Conservation (phyloP, 2,113 vertebrate genomes). For the Melanocharis versteri region DNA sequence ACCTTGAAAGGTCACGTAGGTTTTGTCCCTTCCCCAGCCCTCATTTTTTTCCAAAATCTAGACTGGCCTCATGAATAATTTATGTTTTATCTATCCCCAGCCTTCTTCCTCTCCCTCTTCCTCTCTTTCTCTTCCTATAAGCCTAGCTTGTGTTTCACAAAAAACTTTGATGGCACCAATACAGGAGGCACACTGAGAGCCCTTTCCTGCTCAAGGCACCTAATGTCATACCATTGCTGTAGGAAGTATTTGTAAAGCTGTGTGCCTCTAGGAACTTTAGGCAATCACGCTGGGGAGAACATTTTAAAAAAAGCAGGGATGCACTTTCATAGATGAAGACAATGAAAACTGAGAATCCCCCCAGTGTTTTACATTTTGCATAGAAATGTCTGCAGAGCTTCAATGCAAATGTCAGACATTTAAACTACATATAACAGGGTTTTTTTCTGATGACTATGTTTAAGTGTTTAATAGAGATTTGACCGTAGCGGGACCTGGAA, state of each 20-base stretch:
- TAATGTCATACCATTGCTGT: not conserved
- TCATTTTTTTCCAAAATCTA: not conserved
- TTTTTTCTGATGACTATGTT: not conserved
- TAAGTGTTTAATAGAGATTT: not conserved
- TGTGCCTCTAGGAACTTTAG: not conserved
- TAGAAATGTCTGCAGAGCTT: not conserved
- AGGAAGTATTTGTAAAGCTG: not conserved
- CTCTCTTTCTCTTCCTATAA: not conserved
- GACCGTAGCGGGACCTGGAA: not conserved
- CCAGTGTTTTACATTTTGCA: not conserved
- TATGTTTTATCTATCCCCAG: not conserved
- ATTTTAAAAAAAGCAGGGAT: not conserved
- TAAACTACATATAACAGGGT: not conserved
- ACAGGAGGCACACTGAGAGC: not conserved
- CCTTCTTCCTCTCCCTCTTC: not conserved
- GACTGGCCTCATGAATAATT: not conserved
- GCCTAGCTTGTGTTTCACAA: not conserved
- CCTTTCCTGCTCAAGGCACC: not conserved
- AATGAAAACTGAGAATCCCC: not conserved
- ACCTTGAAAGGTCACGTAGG: fast-evolving
- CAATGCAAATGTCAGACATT: not conserved
- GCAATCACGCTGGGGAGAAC: not conserved
- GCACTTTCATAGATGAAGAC: not conserved
- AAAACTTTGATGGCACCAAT: not conserved
- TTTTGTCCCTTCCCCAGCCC: not conserved